Conservation (phyloP, 2,113 vertebrate species). For the Caranx melampygus region DNA sequence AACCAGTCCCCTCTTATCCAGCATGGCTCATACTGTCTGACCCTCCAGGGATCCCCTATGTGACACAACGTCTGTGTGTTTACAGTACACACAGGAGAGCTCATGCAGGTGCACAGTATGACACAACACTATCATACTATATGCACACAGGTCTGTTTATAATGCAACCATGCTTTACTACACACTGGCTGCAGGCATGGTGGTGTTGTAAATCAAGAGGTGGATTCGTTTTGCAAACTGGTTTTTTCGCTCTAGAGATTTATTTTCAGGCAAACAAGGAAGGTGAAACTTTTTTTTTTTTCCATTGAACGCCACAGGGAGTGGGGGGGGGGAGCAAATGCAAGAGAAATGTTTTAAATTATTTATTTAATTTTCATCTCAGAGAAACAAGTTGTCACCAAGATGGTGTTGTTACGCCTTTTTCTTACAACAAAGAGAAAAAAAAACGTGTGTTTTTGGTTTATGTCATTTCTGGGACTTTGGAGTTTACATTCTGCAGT, state of each 20-base stretch:
- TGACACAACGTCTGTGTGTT: constrained; percentile 35
- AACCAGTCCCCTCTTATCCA: not conserved
- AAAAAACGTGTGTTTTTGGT: not conserved
- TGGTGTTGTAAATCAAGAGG: not conserved
- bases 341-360: not conserved
- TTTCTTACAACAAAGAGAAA: no score
- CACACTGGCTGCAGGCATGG: not conserved
- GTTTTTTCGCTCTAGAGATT: not conserved
- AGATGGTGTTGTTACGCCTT: not conserved
- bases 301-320: not conserved
- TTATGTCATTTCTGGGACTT: no score
- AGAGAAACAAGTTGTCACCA: not conserved
- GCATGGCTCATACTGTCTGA: not conserved
- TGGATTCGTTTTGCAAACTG: not conserved
- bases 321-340: not conserved
- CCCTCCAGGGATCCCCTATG: not conserved
- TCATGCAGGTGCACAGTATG: not conserved
- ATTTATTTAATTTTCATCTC: not conserved
- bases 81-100: constrained; percentile 36
- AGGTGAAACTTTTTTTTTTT: not conserved
- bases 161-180: not conserved
- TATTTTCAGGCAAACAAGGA: not conserved
- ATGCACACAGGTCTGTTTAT: constrained; percentile 5
- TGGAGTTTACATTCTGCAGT: not conserved
- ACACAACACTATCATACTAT: not conserved